Percentiles rank a stretch among this genome's conserved stretches.
phyloP scores from a whole-genome alignment of 2,888 invertebrate species.

The Petrophora chlorosata region DNA sequence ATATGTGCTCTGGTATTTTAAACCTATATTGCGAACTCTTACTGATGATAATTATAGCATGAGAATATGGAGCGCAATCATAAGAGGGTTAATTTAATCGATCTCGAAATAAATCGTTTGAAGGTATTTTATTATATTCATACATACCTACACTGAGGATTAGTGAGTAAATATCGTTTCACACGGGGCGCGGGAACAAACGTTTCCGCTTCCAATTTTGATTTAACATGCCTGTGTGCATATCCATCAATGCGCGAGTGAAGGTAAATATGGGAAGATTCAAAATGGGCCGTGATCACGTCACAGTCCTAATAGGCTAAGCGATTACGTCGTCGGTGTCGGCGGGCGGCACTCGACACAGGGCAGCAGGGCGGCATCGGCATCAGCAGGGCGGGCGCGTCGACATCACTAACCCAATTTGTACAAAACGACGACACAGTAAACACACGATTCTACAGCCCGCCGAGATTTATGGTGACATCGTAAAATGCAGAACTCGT shows the following conservation, averaged over 20 bases:
- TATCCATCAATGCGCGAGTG: slow-evolving; percentile 51
- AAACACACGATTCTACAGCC: slow-evolving; percentile 67
- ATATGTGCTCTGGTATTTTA: slow-evolving; percentile 52
- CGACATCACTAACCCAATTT: slow-evolving; percentile 75
- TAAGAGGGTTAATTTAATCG: slow-evolving; percentile 13
- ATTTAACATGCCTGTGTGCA: slow-evolving; percentile 55
- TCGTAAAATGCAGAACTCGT: slow-evolving; percentile 66
- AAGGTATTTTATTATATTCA: no score
- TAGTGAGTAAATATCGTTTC: slow-evolving; percentile 38
- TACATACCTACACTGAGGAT: slow-evolving; percentile 21
- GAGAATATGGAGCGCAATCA: slow-evolving; percentile 25
- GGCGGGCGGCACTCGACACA: no score
- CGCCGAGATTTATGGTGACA: slow-evolving; percentile 66
- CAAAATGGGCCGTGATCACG: slow-evolving; percentile 63
- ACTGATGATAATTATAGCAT: slow-evolving; percentile 35
- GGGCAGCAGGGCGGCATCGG: slow-evolving; percentile 37
- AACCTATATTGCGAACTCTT: slow-evolving; percentile 37
- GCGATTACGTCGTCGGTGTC: slow-evolving; percentile 70
- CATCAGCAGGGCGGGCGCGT: slow-evolving; percentile 50
- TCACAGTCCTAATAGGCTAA: slow-evolving; percentile 67
- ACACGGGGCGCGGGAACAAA: slow-evolving; percentile 19
- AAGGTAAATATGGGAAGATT: slow-evolving; percentile 67
- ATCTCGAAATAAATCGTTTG: slow-evolving; percentile 14
- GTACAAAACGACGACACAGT: slow-evolving; percentile 69
- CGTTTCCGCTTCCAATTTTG: slow-evolving; percentile 51